phyloP scores from a whole-genome alignment of 1,140 invertebrate genomes.

The Leptinotarsa undecemlineata region DNA sequence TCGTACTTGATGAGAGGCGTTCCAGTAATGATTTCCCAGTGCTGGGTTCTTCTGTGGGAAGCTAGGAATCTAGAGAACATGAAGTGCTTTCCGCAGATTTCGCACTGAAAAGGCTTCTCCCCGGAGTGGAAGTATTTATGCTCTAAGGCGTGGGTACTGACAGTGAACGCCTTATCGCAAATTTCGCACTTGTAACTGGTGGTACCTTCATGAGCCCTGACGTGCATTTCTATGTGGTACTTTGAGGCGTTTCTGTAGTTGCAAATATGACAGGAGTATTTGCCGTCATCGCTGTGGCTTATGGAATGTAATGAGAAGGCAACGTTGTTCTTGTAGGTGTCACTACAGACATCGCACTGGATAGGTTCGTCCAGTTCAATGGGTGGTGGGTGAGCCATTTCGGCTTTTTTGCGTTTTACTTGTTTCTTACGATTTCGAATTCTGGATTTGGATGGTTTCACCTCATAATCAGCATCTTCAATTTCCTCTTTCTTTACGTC shows the following conservation, averaged over 20 bases:
- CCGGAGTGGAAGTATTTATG: constrained; percentile 60
- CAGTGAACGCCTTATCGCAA: constrained; percentile 58
- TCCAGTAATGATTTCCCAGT: constrained; percentile 52
- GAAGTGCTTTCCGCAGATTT: constrained; percentile 62
- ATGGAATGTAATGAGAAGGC: constrained; percentile 46
- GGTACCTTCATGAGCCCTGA: constrained; percentile 52
- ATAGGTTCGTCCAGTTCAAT: constrained; percentile 54
- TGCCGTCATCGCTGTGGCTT: constrained; percentile 50
- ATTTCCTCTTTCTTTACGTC: neutral
- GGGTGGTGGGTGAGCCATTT: constrained; percentile 56
- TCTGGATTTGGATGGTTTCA: constrained; percentile 9
- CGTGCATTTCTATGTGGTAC: constrained; percentile 54
- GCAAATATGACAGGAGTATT: constrained; percentile 54
- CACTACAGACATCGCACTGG: constrained; percentile 47
- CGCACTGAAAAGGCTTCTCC: constrained; percentile 65
- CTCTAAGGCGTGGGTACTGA: constrained; percentile 56
- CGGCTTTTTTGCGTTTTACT: constrained; percentile 38
- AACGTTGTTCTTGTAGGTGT: constrained; percentile 46
- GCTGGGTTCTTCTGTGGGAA: constrained; percentile 50
- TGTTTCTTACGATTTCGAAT: constrained; percentile 20
- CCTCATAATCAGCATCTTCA: constrained; percentile 22
- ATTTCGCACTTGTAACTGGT: constrained; percentile 59
- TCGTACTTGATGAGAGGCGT: constrained; percentile 50
- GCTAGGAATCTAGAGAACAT: constrained; percentile 52
- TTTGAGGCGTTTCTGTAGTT: constrained; percentile 55